Base-by-base conservation (phyloP, 2,888 invertebrate species). In the Rhingia campestris region DNA sequence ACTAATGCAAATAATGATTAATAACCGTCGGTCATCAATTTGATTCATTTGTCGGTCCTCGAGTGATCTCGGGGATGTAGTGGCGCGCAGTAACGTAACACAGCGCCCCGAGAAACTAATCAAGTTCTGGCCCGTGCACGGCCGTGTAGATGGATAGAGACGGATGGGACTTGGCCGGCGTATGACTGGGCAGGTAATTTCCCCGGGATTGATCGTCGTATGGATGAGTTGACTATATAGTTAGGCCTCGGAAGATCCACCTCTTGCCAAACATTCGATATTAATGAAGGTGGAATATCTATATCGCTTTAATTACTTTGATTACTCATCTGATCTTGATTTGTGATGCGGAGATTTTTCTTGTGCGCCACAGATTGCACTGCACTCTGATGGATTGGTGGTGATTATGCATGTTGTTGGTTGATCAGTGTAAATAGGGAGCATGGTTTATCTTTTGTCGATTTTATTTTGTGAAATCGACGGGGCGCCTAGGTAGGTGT, bases 1-100 rank as follows among this genome's bases (percentile, higher is more conserved):
- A 79, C 84, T 84, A 84, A 84, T 72, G 74, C 84, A 70, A 84
- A 84, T 84, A 80, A 79, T 84, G 84, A 84, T 84, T 84, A 80
- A 84, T 84, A 75, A 75, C 70, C 54, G 49, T 70, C 59, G 70
- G 80, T 61, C 70, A 80, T 84, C 79, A 59, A 80, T 80, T 84
- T 67, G 80, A 84, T 75, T 74, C 79, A 84, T 79, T 84, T 80
- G 84, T 70, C 84, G 79, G 70, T 56, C 51, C 4, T 47, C 56
- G 10, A 58, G 58, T 84, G 73, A 84, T 80, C 70, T 74, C 43
- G 41, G n/a, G 51, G 9, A 45, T 7, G 5, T 33, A 47, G 63
- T 75, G 76, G 43, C 66, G 37, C 54, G 51, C 53, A 58, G 39
- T 51, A 63, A 59, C 58, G 56, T 45, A 64, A 58, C 43, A 32